Base-by-base conservation (phyloP, 2,888 invertebrate genomes). In the Ischnus inquisitorius region DNA sequence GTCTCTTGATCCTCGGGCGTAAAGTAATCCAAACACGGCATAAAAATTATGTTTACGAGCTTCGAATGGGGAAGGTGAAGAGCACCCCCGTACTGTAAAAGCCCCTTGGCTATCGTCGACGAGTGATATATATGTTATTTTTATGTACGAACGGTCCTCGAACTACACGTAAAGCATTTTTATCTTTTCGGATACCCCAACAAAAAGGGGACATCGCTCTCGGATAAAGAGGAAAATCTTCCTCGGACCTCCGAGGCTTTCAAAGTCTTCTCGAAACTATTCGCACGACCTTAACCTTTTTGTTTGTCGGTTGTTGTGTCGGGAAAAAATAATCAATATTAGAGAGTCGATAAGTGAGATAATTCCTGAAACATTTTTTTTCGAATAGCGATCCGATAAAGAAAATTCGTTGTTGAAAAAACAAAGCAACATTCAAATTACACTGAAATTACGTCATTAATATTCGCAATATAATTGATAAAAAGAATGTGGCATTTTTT, bases 11-110 rank as follows among this genome's bases (percentile, higher is more conserved):
- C 90, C 83, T 82, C 89, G 89, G 88, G 90, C 89, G 89, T 88
- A 89, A 91, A 92, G 91, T 91, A 91, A 92, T 92, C 91, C 92
- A 92, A 93, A 92, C 91, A 91, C 89, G 89, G 90, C 90, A 90
- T 93, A 92, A 92, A 92, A 93, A 92, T 93, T 91, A 93, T 91
- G 91, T 92, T 93, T 93, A 93, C 92, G 92, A 92, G 92, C 91
- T 91, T 92, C 88, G 85, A 93, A 92, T 92, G 88, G 90, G 83
- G 78, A 79, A 41, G 51, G 62, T 71, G 75, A 72, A 77, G 43
- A 34, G 65, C 60, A 54, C 43, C 76, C 57, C 64, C 60, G 65
- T 80, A 64, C 68, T 25, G 80, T 68, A 28, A 34, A 64, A 62
- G 48, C 67, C 34, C 57, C 34, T 34, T 19, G 51, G 41, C 43